Percentiles rank a stretch among this genome's conserved stretches.
These are phyloP conservation scores for Urocyon cinereoargenteus DNA, from an alignment of 2,797 vertebrate species.

Conservation along the genomic window DNA sequence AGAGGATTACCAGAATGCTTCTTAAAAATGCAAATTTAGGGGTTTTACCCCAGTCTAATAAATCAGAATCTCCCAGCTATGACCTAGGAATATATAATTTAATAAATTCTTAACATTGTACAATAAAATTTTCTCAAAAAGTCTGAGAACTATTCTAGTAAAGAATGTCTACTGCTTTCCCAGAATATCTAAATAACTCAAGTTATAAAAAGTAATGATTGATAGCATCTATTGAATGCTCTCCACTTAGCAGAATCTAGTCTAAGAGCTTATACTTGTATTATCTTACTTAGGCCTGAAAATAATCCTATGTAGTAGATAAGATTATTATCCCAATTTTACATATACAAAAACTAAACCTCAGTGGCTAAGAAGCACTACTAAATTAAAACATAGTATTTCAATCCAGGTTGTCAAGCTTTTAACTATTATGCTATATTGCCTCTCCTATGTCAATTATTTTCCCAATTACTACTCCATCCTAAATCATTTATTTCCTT, in stretches of 20 bases:
- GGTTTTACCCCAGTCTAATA: not conserved
- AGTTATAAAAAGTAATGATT: slow-evolving; percentile 17
- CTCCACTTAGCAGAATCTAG: not conserved
- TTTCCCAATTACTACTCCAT: not conserved
- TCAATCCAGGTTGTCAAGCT: not conserved
- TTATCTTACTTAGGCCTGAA: not conserved
- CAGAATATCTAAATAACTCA: not conserved
- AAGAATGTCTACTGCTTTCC: not conserved
- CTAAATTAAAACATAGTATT: not conserved
- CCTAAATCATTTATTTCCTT: not conserved
- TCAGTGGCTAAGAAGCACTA: not conserved
- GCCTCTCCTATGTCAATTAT: not conserved
- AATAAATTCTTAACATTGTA: not conserved
- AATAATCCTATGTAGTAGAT: not conserved
- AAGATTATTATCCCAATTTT: not conserved
- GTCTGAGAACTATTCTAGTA: not conserved
- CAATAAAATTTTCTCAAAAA: not conserved
- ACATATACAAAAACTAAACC: not conserved
- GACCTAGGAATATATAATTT: not conserved
- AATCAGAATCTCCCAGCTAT: not conserved
- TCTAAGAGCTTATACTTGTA: not conserved
- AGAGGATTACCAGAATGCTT: not conserved
- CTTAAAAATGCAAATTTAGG: not conserved
- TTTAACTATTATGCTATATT: not conserved
- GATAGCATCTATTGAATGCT: not conserved